Base-by-base conservation (phyloP, 2,113 vertebrate species). In the Heterochromis multidens region DNA sequence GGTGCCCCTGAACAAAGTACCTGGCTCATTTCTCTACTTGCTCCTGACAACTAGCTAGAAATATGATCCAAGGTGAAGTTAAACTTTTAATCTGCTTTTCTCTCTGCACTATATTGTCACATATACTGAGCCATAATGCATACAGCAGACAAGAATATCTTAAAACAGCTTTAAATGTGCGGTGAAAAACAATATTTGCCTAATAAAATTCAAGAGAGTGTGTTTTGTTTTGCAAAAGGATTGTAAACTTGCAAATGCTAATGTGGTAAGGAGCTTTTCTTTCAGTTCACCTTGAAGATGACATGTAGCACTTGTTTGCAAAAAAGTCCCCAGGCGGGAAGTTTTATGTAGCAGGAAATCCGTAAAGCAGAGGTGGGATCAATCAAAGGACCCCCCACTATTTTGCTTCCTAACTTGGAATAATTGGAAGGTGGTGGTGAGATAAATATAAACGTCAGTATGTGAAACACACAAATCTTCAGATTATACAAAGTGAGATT, bases 81-180 rank as follows among this genome's bases (percentile, higher is more conserved):
- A 54, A 86, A 92, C 86, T 84, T 91, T 88, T 82, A 87, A 91
- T 89, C 80, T 85, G 79, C 77, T 85, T 83, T 72, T 58, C 84
- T 63, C 17, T 81, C 58, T 35, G 49, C 46, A 56, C n/a, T 62
- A 16, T 4, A 49, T 17, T 81, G 59, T 67, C 29, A 77, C 17
- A 46, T 81, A 19, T 76, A 70, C 13, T 49, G 10, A 85, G 76
- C 27, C 11, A 21, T 11, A 72, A 77, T 29, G 25, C 52, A 86
- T 29, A 72, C 35, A 1, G 13, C 57, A 82, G 59, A 58, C 83
- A 82, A 35, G 35, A 58, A 84, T 25, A 82, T 43, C 87, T 84
- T 60, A 17, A 61, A 77, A 78, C 29, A 33, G n/a, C 46, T 80
- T 82, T 19, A 83, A 10, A 21, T 33, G n/a, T 21, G 35, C 70